phyloP scores from a whole-genome alignment of 1,140 invertebrate genomes.

The Zaprionus gabonicus region DNA sequence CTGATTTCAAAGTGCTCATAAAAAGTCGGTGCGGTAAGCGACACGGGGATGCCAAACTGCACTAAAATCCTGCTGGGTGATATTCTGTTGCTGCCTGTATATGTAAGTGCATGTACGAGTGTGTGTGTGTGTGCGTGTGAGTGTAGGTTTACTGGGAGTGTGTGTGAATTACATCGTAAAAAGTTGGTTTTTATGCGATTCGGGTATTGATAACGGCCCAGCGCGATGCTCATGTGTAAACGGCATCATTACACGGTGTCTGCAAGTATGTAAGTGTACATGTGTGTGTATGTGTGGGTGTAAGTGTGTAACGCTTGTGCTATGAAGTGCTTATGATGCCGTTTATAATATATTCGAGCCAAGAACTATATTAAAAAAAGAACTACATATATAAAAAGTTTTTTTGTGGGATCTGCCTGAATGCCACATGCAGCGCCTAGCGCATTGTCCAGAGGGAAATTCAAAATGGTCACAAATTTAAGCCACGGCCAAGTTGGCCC shows the following conservation, averaged over 20 bases:
- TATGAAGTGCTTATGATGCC: constrained; percentile 73
- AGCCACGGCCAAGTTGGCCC: constrained; percentile 14
- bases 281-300: constrained; percentile 35
- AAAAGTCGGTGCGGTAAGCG: constrained; percentile 45
- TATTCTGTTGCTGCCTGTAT: constrained; percentile 9
- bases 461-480: constrained; percentile 19
- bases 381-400: constrained; percentile 24
- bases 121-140: constrained; percentile 7
- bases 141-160: constrained; percentile 39
- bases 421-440: constrained; percentile 31
- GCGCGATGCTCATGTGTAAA: constrained; percentile 75
- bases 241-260: constrained; percentile 62
- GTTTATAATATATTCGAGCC: constrained; percentile 60
- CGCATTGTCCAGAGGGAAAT: constrained; percentile 10
- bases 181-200: constrained; percentile 72
- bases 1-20: constrained; percentile 77
- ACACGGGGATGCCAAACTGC: constrained; percentile 43
- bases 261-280: constrained; percentile 18
- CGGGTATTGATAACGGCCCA: constrained; percentile 72
- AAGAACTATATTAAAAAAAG: constrained; percentile 37
- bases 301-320: constrained; percentile 29
- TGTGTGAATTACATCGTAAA: constrained; percentile 78
- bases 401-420: constrained; percentile 14
- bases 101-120: not conserved
- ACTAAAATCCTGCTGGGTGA: constrained; percentile 40